Evolutionary conservation across 2,888 invertebrate genomes (phyloP).

Genomic region (Entomobrya proxima): DNA sequence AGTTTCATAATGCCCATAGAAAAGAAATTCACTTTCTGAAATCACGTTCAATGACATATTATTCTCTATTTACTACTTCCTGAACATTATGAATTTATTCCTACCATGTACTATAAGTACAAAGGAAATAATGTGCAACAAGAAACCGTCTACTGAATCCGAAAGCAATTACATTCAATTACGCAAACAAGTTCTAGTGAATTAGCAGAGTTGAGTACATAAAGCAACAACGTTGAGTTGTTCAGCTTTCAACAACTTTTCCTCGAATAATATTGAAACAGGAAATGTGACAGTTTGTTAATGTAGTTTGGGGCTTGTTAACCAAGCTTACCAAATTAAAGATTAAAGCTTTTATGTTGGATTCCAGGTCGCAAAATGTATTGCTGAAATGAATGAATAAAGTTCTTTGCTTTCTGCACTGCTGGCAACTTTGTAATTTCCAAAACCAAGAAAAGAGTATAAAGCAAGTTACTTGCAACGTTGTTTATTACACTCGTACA

Average conservation of each 20-base stretch:
- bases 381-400: not conserved
- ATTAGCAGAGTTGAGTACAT: too few relatives aligned
- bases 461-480: too few relatives aligned
- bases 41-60: too few relatives aligned
- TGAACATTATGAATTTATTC: too few relatives aligned
- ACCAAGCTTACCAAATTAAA: conserved; percentile 15
- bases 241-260: not conserved
- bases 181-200: too few relatives aligned
- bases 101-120: too few relatives aligned
- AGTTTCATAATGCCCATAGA: too few relatives aligned
- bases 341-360: not conserved
- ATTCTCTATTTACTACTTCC: too few relatives aligned
- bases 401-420: not conserved
- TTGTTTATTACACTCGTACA: not conserved
- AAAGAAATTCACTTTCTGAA: too few relatives aligned
- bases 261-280: conserved; percentile 6
- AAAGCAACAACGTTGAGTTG: not conserved
- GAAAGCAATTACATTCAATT: conserved; percentile 2
- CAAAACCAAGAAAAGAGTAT: too few relatives aligned
- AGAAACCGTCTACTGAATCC: not conserved
- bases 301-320: not conserved
- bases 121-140: too few relatives aligned
- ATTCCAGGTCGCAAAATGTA: not conserved
- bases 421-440: not conserved
- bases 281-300: conserved; percentile 15